Evolutionary conservation across 2,888 invertebrate species (phyloP).

Genomic region (Keiferia lycopersicella): DNA sequence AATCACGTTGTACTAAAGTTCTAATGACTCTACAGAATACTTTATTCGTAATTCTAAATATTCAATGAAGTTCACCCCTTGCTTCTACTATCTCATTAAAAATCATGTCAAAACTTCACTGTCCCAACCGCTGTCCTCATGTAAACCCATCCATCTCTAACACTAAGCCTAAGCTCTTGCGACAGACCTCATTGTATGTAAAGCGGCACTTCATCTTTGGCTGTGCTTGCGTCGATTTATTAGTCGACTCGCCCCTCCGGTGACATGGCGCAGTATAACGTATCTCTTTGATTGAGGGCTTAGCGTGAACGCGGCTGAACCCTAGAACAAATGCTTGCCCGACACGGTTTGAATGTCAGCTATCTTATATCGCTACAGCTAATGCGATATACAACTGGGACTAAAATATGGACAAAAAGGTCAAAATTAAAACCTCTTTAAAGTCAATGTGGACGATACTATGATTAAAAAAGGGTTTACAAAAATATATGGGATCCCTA

Average conservation of each 20-base stretch:
- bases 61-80: background rate
- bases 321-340: slow-evolving; percentile 14
- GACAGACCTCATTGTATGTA: slow-evolving; percentile 79
- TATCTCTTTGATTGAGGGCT: slow-evolving; percentile 37
- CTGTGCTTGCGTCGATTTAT: slow-evolving; percentile 72
- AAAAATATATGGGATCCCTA: too few relatives aligned
- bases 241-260: slow-evolving; percentile 70
- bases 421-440: background rate
- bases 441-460: too few relatives aligned
- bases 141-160: slow-evolving; percentile 36
- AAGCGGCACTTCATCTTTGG: slow-evolving; percentile 79
- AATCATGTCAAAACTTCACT: background rate
- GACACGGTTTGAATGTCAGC: slow-evolving; percentile 12
- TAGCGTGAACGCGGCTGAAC: slow-evolving; percentile 7
- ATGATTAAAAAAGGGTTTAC: too few relatives aligned
- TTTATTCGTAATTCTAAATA: too few relatives aligned
- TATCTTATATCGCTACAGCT: background rate
- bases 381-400: background rate
- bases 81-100: background rate
- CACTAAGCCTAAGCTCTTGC: slow-evolving; percentile 59
- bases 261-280: slow-evolving; percentile 50
- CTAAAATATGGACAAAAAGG: background rate
- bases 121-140: slow-evolving; percentile 9
- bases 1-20: too few relatives aligned
- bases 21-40: too few relatives aligned